Base-by-base conservation (phyloP, 2,888 invertebrate species). In the Aleiodes testaceus region DNA sequence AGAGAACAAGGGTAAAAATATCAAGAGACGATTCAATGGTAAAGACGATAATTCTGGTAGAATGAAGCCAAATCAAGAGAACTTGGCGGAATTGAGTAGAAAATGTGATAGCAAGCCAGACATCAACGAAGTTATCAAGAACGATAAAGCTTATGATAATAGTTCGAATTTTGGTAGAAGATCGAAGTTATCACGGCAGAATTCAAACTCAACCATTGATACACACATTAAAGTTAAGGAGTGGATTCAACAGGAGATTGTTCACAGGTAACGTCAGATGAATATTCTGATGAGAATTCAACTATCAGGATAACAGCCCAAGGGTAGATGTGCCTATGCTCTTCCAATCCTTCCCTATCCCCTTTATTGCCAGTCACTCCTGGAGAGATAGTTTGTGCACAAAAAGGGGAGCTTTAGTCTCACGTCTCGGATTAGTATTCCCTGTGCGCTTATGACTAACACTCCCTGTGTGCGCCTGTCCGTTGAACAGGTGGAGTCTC, bases 161-260 rank as follows among this genome's bases (percentile, higher is more conserved):
- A 87, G 86, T 69, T 87, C 87, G 11, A 87, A 91, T 52, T 91
- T 91, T 78, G 89, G 91, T 49, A 88, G 91, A 79, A 86, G 90
- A 70, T 92, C 92, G 80, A 92, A 92, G 83, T 87, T 94, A 30
- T 90, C 92, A 18, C 87, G 94, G 20, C 93, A 94, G 85, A 90
- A 93, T 81, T 95, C 94, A 5, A 92, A 91, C 4, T 95, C 94
- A 74, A 95, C 95, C 0, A 91, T 96, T 75, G 95, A 96, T 85
- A 94, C 95, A 0, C 93, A 95, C 82, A 93, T 94, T 12, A 95
- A 95, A 89, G 95, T 96, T 0, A 90, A 93, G 74, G 94, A 95
- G 79, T 95, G 96, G 96, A 95, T 96, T 79, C 92, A 93, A 0
- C 93, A 93, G 76, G 94, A 94, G 85, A 92, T 94, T 44, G 92